These are phyloP conservation scores for Catamblyrhynchus diadema DNA, from an alignment of 2,797 vertebrate genomes.

Conservation along the genomic window DNA sequence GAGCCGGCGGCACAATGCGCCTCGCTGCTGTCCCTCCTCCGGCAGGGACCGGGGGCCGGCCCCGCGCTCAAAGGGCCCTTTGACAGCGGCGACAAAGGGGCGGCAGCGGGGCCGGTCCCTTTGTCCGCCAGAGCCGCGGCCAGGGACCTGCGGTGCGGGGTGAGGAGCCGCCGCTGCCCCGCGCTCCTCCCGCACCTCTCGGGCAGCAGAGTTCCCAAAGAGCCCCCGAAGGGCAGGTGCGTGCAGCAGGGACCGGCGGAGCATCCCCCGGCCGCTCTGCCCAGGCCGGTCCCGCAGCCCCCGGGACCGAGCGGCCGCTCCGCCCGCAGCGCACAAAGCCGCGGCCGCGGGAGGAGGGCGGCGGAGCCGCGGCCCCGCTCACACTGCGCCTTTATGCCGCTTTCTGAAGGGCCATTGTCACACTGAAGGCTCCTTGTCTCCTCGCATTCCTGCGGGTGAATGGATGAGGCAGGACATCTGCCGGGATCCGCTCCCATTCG, in stretches of 20 bases:
- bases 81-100: neutral
- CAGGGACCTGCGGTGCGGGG: neutral
- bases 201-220: accelerated
- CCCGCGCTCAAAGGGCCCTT: neutral
- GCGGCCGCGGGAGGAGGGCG: conserved; percentile 36
- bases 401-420: conserved; percentile 75
- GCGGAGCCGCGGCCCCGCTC: conserved; percentile 46
- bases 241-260: neutral
- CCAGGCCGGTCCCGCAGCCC: neutral
- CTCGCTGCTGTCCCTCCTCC: neutral
- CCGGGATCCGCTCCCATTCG: conserved; percentile 82
- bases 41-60: neutral
- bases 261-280: neutral
- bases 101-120: neutral
- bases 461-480: conserved; percentile 86
- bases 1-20: neutral
- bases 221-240: neutral
- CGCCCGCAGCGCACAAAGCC: neutral
- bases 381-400: conserved; percentile 74
- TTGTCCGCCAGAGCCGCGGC: neutral
- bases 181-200: neutral
- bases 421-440: conserved; percentile 74
- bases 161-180: neutral
- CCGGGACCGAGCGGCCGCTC: neutral
- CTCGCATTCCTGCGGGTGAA: conserved; percentile 75